Percentiles rank a stretch among this genome's conserved stretches.
Conservation (phyloP, 2,797 vertebrate genomes). For the Rousettus madagascariensis region DNA sequence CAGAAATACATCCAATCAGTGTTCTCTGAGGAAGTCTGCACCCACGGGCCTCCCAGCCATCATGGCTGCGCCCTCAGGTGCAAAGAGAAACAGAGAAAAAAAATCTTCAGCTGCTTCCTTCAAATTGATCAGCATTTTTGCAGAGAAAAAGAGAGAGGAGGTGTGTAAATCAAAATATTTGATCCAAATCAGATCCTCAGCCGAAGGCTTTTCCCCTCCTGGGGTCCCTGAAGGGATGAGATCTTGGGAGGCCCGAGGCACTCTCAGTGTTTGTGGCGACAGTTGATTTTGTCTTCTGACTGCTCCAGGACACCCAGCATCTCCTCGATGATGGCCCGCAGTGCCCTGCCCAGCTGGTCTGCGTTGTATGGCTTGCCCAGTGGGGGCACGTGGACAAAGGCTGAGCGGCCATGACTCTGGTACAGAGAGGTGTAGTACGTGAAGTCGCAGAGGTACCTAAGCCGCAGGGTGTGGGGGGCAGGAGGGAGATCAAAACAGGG, state of each 20-base stretch:
- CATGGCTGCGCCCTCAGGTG: neutral
- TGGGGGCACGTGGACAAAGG: slow-evolving; percentile 95
- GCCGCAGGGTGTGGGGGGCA: accelerated
- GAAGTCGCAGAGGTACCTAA: slow-evolving; percentile 97
- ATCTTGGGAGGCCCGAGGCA: neutral
- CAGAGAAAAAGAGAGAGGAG: neutral
- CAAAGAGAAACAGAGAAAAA: neutral
- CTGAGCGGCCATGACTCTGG: slow-evolving; percentile 89
- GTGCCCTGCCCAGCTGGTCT: slow-evolving; percentile 90
- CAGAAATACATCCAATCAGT: neutral
- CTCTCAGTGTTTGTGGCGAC: slow-evolving; percentile 82
- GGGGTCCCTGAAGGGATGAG: neutral
- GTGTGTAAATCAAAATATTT: neutral
- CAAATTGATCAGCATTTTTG: too few species aligned
- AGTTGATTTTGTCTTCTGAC: slow-evolving; percentile 82
- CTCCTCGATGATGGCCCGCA: slow-evolving; percentile 89
- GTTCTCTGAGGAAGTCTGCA: neutral
- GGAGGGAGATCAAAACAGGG: neutral
- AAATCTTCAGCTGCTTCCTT: neutral
- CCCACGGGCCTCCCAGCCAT: neutral
- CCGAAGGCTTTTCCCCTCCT: neutral
- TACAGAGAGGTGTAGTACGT: slow-evolving; percentile 96
- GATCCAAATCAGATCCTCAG: neutral
- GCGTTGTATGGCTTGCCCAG: slow-evolving; percentile 92
- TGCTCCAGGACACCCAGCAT: slow-evolving; percentile 90